A percentile compares a stretch with the other conserved stretches of the same genome.
Conservation (phyloP, 2,113 vertebrate genomes). For the Brienomyrus brachyistius region DNA sequence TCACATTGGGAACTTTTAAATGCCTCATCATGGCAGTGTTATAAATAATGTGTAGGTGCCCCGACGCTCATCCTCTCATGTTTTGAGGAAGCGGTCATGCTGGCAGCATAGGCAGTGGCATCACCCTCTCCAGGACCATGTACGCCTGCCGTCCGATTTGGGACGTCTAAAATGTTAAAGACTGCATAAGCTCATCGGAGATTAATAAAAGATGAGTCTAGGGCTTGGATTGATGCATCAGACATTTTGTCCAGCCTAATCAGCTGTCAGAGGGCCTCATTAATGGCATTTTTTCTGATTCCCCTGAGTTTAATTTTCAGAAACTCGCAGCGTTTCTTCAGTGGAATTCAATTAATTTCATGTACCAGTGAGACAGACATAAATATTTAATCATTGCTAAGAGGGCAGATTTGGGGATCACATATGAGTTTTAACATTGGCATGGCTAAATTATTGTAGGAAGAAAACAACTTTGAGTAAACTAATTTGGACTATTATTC, state of each 20-base stretch:
- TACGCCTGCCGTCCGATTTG: background rate
- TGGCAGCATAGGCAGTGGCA: background rate
- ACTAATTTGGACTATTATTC: background rate
- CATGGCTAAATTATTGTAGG: background rate
- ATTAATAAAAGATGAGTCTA: background rate
- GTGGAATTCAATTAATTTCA: background rate
- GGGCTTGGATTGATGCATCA: background rate
- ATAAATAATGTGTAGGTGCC: background rate
- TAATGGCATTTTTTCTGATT: background rate
- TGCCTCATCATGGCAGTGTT: background rate
- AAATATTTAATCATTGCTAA: slow-evolving; percentile 13
- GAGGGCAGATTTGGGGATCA: background rate
- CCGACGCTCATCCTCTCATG: background rate
- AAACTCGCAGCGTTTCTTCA: background rate
- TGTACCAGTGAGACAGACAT: background rate
- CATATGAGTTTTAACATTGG: too few relatives aligned
- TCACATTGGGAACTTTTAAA: background rate
- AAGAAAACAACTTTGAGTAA: background rate
- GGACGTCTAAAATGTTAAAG: background rate
- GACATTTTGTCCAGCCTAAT: background rate
- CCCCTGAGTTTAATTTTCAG: background rate
- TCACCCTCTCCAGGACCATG: background rate
- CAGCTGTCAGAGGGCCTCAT: background rate
- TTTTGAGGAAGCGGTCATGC: background rate
- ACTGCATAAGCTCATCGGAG: background rate